phyloP scores from a whole-genome alignment of 2,888 invertebrate genomes.

The Morpho helenor region DNA sequence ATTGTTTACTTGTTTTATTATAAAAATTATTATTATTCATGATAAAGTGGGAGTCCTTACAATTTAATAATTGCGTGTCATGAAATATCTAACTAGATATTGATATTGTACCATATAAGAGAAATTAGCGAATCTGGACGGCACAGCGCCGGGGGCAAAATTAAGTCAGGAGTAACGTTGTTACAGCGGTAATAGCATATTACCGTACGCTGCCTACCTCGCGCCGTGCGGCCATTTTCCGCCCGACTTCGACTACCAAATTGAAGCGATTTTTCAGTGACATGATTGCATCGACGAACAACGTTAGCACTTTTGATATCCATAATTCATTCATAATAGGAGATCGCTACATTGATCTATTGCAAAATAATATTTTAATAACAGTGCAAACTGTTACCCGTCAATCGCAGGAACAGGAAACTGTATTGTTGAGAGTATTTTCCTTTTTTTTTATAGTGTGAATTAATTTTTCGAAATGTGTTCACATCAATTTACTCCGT shows the following conservation, averaged over 20 bases:
- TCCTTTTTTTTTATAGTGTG: too few species aligned
- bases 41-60: neutral
- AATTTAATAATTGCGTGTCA: conserved; percentile 1
- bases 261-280: conserved; percentile 68
- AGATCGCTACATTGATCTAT: neutral
- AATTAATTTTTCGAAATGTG: too few species aligned
- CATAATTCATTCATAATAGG: conserved; percentile 35
- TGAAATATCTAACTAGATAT: conserved; percentile 20
- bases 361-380: neutral
- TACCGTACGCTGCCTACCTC: conserved; percentile 47
- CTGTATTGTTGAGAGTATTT: too few species aligned
- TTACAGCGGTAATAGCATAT: conserved; percentile 70
- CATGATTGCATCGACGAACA: conserved; percentile 59
- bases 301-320: conserved; percentile 46
- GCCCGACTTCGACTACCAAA: conserved; percentile 54
- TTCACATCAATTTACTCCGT: too few species aligned
- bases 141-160: conserved; percentile 56
- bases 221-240: conserved; percentile 51
- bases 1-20: too few species aligned
- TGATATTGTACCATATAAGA: conserved; percentile 38
- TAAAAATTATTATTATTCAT: too few species aligned
- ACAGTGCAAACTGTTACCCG: too few species aligned
- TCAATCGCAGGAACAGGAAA: too few species aligned
- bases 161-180: conserved; percentile 73
- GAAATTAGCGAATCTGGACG: conserved; percentile 56